phyloP scores from a whole-genome alignment of 2,797 vertebrate species.

The Chelmon rostratus region DNA sequence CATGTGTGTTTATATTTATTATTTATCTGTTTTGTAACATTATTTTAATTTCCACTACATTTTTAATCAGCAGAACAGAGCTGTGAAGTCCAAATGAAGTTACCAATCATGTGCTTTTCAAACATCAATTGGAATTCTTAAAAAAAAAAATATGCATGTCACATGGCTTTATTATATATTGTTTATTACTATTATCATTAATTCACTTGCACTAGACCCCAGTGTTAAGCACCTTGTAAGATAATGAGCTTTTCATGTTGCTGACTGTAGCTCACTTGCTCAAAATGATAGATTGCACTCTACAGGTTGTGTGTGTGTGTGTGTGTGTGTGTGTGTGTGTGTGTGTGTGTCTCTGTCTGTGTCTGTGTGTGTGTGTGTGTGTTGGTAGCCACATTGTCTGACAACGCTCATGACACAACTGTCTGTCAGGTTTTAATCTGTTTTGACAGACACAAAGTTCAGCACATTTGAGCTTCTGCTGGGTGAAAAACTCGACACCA shows the following conservation, averaged over 20 bases:
- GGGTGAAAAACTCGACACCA: not conserved
- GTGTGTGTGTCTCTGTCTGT: not conserved
- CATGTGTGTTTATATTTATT: not conserved
- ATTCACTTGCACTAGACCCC: too few species aligned
- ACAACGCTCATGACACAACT: not conserved
- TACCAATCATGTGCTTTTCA: too few species aligned
- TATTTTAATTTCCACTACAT: not conserved
- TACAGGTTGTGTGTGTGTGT: too few species aligned
- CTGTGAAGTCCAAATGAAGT: not conserved
- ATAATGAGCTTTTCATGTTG: too few species aligned
- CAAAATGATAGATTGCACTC: too few species aligned
- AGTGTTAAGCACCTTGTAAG: too few species aligned
- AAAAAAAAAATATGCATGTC: too few species aligned
- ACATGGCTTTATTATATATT: too few species aligned
- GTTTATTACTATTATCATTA: too few species aligned
- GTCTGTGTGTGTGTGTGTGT: not conserved
- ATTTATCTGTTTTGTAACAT: not conserved
- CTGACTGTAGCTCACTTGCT: too few species aligned
- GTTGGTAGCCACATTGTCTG: not conserved
- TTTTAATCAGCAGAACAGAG: not conserved
- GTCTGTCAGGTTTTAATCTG: constrained; percentile 13
- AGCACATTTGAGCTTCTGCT: constrained; percentile 29
- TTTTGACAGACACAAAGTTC: constrained; percentile 36
- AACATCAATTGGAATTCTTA: too few species aligned
- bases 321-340: too few species aligned